phyloP scores from a whole-genome alignment of 2,113 vertebrate genomes.

The Labeo rohita region DNA sequence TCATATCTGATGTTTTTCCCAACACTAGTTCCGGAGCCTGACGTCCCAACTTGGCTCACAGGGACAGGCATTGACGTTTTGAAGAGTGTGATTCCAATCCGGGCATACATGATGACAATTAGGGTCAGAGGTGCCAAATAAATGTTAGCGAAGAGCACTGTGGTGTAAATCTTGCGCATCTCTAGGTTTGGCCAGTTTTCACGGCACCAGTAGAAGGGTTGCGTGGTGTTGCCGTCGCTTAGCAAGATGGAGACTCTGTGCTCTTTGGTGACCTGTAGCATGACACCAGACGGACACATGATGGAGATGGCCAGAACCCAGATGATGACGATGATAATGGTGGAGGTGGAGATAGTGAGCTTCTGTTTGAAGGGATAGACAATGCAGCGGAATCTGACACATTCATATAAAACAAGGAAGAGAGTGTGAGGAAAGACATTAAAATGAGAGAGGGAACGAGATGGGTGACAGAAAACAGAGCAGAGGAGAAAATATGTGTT shows the following conservation, averaged over 20 bases:
- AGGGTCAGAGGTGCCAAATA: slow-evolving; percentile 87
- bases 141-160: slow-evolving; percentile 88
- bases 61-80: slow-evolving; percentile 60
- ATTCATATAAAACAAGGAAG: slow-evolving; percentile 1
- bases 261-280: slow-evolving; percentile 86
- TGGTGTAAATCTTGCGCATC: slow-evolving; percentile 93
- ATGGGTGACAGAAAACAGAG: not conserved
- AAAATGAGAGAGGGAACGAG: not conserved
- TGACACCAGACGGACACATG: slow-evolving; percentile 88
- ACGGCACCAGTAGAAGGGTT: slow-evolving; percentile 86
- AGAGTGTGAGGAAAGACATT: not conserved
- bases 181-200: slow-evolving; percentile 88
- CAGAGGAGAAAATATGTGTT: not conserved
- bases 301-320: slow-evolving; percentile 87
- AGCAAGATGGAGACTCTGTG: slow-evolving; percentile 79
- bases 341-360: slow-evolving; percentile 77
- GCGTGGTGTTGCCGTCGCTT: slow-evolving; percentile 68
- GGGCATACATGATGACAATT: slow-evolving; percentile 85
- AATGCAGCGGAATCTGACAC: slow-evolving; percentile 85
- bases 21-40: slow-evolving; percentile 13
- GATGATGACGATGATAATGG: slow-evolving; percentile 79
- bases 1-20: slow-evolving; percentile 62
- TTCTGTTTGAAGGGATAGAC: slow-evolving; percentile 91
- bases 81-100: slow-evolving; percentile 82
- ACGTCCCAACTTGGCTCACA: slow-evolving; percentile 48